Evolutionary conservation across 2,113 vertebrate species (phyloP).

Genomic region (Oxyruncus cristatus): DNA sequence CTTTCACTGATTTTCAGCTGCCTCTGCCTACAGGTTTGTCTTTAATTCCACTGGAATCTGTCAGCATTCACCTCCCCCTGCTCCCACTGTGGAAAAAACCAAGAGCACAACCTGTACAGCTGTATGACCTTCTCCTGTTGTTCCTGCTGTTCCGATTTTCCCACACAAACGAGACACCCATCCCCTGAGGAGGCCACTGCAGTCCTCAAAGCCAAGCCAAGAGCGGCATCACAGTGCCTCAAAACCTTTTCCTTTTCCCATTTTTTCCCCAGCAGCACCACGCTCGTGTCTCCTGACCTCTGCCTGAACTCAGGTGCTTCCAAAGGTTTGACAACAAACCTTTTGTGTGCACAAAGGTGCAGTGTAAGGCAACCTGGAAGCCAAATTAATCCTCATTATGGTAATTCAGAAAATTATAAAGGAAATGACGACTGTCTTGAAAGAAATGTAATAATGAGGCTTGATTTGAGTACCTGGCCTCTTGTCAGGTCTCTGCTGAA

Average conservation of each 20-base stretch:
- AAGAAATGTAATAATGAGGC: slow-evolving; percentile 39
- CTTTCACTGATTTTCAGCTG: neutral
- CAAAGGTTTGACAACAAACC: slow-evolving; percentile 21
- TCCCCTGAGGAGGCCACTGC: neutral
- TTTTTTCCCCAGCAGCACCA: neutral
- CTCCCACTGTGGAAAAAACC: accelerated
- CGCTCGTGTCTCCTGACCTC: slow-evolving; percentile 28
- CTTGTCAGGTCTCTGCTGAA: neutral
- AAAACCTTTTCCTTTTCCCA: neutral
- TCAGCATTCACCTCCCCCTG: neutral
- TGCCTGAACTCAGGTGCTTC: slow-evolving; percentile 45
- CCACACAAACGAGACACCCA: neutral
- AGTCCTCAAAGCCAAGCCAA: neutral
- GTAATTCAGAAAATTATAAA: slow-evolving; percentile 52
- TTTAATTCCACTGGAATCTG: neutral
- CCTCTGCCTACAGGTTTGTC: neutral
- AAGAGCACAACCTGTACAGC: neutral
- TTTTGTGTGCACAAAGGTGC: slow-evolving; percentile 24
- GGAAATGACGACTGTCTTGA: slow-evolving; percentile 39
- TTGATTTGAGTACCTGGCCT: neutral
- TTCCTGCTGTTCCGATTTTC: neutral
- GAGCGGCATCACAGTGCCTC: neutral
- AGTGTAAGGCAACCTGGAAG: slow-evolving; percentile 28
- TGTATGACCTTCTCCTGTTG: neutral
- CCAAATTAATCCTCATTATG: slow-evolving; percentile 61